Conservation (phyloP, 2,797 vertebrate species). For the Microctenopoma steveboyesi region DNA sequence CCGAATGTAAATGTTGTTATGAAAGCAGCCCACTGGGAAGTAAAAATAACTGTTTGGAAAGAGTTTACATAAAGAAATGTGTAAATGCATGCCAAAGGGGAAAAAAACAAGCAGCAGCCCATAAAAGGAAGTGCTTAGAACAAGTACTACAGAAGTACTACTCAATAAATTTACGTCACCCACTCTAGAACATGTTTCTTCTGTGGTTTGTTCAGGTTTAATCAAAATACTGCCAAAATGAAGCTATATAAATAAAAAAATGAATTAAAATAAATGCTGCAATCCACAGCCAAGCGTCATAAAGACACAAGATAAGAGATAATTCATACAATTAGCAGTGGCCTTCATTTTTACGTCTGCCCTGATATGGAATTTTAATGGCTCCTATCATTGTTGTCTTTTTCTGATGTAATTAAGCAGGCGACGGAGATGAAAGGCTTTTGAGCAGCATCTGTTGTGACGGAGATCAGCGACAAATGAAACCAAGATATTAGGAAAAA, state of each 20-base stretch:
- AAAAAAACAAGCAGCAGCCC: constrained; percentile 32
- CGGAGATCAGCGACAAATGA: constrained; percentile 25
- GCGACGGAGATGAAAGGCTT: constrained; percentile 48
- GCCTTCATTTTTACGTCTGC: constrained; percentile 22
- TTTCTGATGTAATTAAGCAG: constrained; percentile 62
- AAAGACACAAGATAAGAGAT: constrained; percentile 18
- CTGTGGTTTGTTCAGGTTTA: no score
- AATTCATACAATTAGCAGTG: constrained; percentile 9
- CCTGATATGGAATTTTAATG: constrained; percentile 42
- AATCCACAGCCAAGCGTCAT: not conserved
- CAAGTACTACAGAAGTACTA: not conserved
- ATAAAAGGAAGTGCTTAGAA: constrained; percentile 31
- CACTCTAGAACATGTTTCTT: not conserved
- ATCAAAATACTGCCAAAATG: no score
- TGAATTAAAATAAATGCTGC: not conserved
- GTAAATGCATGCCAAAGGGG: constrained; percentile 1
- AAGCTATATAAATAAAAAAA: no score
- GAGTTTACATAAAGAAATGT: constrained; percentile 10
- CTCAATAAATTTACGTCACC: no score
- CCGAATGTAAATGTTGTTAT: constrained; percentile 8
- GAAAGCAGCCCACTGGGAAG: constrained; percentile 19
- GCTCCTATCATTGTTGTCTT: constrained; percentile 45
- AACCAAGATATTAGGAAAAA: constrained; percentile 36
- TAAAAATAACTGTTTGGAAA: constrained; percentile 1
- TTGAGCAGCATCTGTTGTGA: constrained; percentile 49